Evolutionary conservation across 2,888 invertebrate genomes (phyloP), one percentile per base, ranked within the genome.

Genomic region (Cerastis rubricosa): DNA sequence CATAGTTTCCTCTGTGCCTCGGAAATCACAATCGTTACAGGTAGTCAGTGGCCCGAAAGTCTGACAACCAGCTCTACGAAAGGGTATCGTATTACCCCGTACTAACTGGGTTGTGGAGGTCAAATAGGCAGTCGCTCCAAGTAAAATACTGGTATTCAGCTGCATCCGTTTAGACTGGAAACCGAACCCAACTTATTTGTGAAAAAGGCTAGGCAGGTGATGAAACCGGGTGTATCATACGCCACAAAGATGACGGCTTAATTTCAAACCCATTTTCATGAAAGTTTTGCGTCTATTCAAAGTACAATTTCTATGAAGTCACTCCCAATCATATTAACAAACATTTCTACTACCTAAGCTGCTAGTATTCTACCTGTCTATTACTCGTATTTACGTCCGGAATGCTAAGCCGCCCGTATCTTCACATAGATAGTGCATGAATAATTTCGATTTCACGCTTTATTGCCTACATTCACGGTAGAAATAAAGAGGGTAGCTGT

Each of bases 371-470:
- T 40, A 69, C 45, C 64, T 1, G 59, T 19, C 61, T 64, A 78
- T 72, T 49, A 57, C 57, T 66, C 54, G 47, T 72, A 79, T 84
- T 83, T 80, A 78, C 47, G 65, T 45, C n/a, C 19, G 71, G 75
- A 81, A 85, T 81, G 68, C n/a, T n/a, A n/a, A n/a, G n/a, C 68
- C 29, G 64, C 12, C 43, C 29, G 43, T 73, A 67, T 63, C 76
- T 73, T 74, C 83, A 74, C 73, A 75, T 73, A 71, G 71, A 85
- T 79, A 74, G 66, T 47, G 73, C 76, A 79, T 85, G 64, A 84
- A 80, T 81, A 83, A 85, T 85, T 76, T 80, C 70, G 68, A 77
- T 87, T 76, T 47, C 40, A 59, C 64, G 66, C 71, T 73, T 86
- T 80, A 86, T 83, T 70, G 65, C 76, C 25, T 25, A 51, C 61